Base-by-base conservation (phyloP, 2,113 vertebrate species). In the Mirza zaza region DNA sequence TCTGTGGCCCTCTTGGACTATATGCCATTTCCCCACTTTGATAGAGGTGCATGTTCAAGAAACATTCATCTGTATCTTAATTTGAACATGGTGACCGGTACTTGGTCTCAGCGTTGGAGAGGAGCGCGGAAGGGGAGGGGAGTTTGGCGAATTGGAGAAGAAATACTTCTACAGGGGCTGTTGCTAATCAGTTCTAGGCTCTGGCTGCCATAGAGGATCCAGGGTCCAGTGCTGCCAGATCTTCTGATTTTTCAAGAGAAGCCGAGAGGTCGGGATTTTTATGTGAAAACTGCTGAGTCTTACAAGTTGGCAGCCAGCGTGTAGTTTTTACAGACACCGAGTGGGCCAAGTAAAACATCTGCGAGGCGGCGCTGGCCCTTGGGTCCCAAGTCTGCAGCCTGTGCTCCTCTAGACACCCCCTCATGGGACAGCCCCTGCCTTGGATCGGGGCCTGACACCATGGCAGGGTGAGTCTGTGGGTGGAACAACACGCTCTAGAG, bases 211-310 rank as follows among this genome's bases (percentile, higher is more conserved):
- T 2, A 15, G 0, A 48, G 42, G 8, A 29, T 39, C 34, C 36
- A 11, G 75, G 42, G 34, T 6, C 17, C 27, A 15, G 11, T 20
- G 15, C 27, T 32, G 82, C 67, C 50, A 82, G 57, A 42, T 73
- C 8, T 80, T 55, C 73, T 59, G 70, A 68, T 32, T 55, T 89
- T 86, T 63, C 0, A 0, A 76, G 80, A 90, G 85, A 63, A n/a
- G 14, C 48, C 80, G 55, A 34, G 83, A 85, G 67, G 55, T 77
- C 52, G 50, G 87, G 65, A 52, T 87, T 84, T 96, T 42, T 79
- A 75, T 36, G 10, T 75, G 87, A 95, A 97, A 55, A 79, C 67
- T 83, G 48, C 82, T 65, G 87, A 70, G 57, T 84, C 73, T 96
- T 96, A 83, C 5, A 57, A n/a, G 42, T 94, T 96, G 94, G 36